Conservation (phyloP, 2,797 vertebrate genomes). For the Psittacula echo region DNA sequence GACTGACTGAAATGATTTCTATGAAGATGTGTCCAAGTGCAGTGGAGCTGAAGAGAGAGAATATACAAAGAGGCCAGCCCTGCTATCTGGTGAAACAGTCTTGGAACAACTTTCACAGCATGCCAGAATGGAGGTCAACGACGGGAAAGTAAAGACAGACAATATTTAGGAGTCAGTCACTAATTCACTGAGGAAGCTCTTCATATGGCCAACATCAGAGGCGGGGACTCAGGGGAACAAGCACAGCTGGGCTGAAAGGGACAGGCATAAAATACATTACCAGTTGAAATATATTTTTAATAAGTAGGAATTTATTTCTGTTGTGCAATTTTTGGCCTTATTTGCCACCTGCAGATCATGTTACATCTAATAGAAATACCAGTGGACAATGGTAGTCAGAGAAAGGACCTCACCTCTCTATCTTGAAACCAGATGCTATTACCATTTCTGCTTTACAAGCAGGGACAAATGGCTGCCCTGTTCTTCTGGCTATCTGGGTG, state of each 20-base stretch:
- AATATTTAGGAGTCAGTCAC: background rate
- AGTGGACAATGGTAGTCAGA: background rate
- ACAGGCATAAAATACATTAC: conserved; percentile 41
- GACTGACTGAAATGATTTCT: background rate
- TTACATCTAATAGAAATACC: conserved; percentile 26
- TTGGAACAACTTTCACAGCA: background rate
- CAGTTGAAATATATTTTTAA: conserved; percentile 30
- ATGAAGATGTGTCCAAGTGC: background rate
- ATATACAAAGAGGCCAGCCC: background rate
- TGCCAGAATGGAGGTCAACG: background rate
- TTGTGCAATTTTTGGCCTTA: background rate
- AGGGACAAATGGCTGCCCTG: background rate
- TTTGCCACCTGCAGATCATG: conserved; percentile 41
- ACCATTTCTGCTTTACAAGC: background rate
- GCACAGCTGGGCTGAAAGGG: background rate
- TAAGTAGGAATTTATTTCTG: conserved; percentile 18
- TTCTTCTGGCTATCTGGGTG: background rate
- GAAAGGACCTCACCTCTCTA: background rate
- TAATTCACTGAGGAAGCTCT: conserved; percentile 1
- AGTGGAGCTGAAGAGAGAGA: background rate
- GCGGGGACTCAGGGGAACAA: background rate
- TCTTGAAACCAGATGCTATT: conserved; percentile 23
- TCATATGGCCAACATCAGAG: background rate
- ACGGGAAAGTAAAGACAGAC: background rate
- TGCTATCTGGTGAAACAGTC: background rate